Conservation (phyloP, 2,113 vertebrate genomes). For the Spea bombifrons region DNA sequence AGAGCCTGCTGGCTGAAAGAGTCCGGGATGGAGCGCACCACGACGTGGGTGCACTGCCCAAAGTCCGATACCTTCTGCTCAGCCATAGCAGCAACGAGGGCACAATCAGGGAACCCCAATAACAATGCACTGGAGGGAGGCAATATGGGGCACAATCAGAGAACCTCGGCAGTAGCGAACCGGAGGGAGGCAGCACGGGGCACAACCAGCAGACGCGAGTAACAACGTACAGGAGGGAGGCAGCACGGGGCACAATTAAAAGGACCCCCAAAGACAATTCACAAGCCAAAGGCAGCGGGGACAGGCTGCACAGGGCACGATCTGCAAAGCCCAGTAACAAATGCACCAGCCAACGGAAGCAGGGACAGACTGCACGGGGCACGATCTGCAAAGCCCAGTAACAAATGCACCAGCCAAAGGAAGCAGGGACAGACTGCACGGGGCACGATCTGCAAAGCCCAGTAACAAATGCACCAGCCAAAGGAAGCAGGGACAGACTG, state of each 20-base stretch:
- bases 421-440: too few species aligned
- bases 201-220: neutral
- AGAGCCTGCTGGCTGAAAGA: slow-evolving; percentile 79
- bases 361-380: too few species aligned
- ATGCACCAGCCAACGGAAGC: too few species aligned
- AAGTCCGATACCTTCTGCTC: slow-evolving; percentile 66
- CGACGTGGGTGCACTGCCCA: slow-evolving; percentile 84
- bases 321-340: neutral
- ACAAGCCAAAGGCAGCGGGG: too few species aligned
- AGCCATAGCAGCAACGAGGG: slow-evolving; percentile 62
- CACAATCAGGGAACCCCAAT: neutral
- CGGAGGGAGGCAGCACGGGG: neutral
- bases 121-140: neutral
- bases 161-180: too few species aligned
- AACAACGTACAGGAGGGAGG: neutral
- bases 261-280: too few species aligned
- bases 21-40: slow-evolving; percentile 79
- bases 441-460: neutral
- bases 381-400: neutral
- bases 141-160: neutral
- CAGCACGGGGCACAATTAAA: too few species aligned
- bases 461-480: neutral
- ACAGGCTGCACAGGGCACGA: too few species aligned
- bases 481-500: too few species aligned
- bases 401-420: neutral